Conservation (phyloP, 2,113 vertebrate genomes). For the Oceanites oceanicus region DNA sequence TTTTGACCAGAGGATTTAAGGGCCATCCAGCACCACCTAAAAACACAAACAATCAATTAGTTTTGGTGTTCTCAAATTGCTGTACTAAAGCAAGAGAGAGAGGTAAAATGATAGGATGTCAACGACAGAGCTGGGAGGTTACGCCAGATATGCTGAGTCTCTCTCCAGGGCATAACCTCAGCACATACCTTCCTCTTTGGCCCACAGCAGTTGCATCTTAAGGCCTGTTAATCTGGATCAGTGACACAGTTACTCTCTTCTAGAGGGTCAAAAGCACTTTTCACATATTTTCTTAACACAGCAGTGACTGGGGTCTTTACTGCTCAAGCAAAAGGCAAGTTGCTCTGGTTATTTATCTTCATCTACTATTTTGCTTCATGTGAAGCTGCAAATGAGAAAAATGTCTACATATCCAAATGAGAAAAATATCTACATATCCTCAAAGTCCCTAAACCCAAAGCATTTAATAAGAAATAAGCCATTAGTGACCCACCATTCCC, state of each 20-base stretch:
- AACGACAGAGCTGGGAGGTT: background rate
- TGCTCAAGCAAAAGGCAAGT: background rate
- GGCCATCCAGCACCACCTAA: background rate
- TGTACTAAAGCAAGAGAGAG: background rate
- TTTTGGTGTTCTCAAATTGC: background rate
- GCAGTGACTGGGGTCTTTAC: background rate
- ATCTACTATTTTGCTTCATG: background rate
- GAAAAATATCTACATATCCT: background rate
- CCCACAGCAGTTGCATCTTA: background rate
- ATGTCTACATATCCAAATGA: background rate
- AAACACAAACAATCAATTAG: background rate
- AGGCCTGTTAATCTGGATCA: background rate
- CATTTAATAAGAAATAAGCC: constrained; percentile 7
- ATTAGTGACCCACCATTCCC: background rate
- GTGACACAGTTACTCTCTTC: background rate
- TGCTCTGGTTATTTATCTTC: background rate
- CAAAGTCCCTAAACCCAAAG: background rate
- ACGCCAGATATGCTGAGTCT: background rate
- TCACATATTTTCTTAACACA: background rate
- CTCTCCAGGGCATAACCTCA: background rate
- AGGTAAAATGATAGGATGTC: background rate
- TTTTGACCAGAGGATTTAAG: constrained; percentile 16
- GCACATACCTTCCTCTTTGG: background rate
- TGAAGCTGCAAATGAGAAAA: background rate
- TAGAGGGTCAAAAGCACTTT: background rate